Evolutionary conservation across 2,113 vertebrate genomes (phyloP), one percentile per base, ranked within the genome.

Genomic region (Sander vitreus): DNA sequence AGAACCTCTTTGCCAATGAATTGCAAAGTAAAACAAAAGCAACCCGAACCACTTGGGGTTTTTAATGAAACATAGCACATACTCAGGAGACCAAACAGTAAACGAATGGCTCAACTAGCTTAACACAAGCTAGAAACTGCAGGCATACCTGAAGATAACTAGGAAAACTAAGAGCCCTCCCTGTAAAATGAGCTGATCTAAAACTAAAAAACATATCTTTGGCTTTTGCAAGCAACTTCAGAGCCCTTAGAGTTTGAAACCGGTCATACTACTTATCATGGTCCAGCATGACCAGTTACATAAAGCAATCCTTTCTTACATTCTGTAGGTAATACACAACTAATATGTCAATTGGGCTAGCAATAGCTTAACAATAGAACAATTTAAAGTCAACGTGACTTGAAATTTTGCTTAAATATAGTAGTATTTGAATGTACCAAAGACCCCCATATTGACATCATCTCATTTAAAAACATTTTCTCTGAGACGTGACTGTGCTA

Each of bases 1-100:
- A 68, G n/a, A 68, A 55, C 18, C 30, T 68, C 30, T 33, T 13
- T 51, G 60, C 27, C 1, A 73, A 36, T 73, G 30, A 25, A 53
- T 1, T 30, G 33, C 33, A 23, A 39, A 25, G 19, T 73, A 5
- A 78, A 81, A 76, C 65, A 50, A 83, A 65, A 71, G 43, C n/a
- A n/a, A 72, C 59, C 10, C 10, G 13, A 15, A 25, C 25, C 11
- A 30, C 73, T 68, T 68, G 1, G 12, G 50, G 16, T 10, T 70
- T 67, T 48, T 30, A 60, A 84, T 50, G 23, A 73, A 68, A 73
- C 16, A 13, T 15, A 25, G 12, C 27, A n/a, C 30, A 62, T 16
- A 57, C 47, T 47, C 36, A 25, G 15, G 23, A 76, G 45, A 79
- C 23, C 5, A 73, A 76, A 70, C 48, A 55, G 39, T 47, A 15